Base-by-base conservation (phyloP, 2,797 vertebrate genomes). In the Chrysocyon brachyurus region DNA sequence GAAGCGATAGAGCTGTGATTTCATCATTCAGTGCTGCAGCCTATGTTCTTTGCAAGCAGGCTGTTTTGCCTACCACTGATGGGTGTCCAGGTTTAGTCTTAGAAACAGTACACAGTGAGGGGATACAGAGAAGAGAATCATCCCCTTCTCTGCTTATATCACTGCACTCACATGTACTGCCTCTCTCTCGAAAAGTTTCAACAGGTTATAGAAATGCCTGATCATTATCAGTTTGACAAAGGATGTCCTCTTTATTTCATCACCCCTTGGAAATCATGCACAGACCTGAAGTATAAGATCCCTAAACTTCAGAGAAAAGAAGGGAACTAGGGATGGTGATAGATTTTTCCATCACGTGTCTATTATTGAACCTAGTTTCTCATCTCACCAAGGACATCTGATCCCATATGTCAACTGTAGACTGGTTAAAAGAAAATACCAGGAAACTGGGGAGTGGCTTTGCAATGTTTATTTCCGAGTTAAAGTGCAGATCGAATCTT, bases 361-460 rank as follows among this genome's bases (percentile, higher is more conserved):
- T 79, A 72, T 84, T 94, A 81, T 64, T 88, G 78, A 87, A 33
- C 31, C 8, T 61, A 85, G 31, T 82, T 54, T 87, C 92, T 96
- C n/a, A 94, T 63, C 70, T 97, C n/a, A 90, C 31, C 24, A 85
- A 87, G 66, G 92, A 59, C 83, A 93, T 94, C 73, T 89, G 64
- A 59, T 75, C 40, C 36, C 31, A 89, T 17, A 90, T 61, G 89
- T 52, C 64, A 94, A 64, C 3, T 84, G 2, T 28, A 91, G 8
- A 93, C 87, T 66, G 28, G 49, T 84, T 93, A 90, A 97, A 96
- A 91, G 14, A 94, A 95, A 96, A 82, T 73, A 97, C 90, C 40
- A 97, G 83, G 83, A 97, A 85, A 93, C 56, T 72, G 3, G 75
- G 94, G 84, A 93, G 68, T 46, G 26, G 52, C 5, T 93, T 95